These are phyloP conservation scores for Hemicentrotus pulcherrimus DNA, from an alignment of 35 echinoderm and acorn worm species.

Conservation along the genomic window DNA sequence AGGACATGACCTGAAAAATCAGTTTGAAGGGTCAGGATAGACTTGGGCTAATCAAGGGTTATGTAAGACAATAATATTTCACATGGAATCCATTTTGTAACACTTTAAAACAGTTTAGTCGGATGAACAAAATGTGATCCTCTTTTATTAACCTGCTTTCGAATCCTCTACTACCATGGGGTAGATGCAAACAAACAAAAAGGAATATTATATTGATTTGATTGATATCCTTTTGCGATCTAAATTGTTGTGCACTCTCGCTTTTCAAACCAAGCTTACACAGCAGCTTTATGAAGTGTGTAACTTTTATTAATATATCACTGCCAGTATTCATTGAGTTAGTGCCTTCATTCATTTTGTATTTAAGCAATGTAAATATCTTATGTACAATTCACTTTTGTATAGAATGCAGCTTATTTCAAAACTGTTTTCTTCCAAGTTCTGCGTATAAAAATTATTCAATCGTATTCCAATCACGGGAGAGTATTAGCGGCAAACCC, in stretches of 20 bases:
- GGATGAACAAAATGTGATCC: too few relatives aligned
- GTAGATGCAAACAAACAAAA: not conserved
- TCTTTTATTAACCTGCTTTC: too few relatives aligned
- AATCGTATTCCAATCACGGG: not conserved
- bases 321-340: not conserved
- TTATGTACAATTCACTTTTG: not conserved
- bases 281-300: not conserved
- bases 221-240: not conserved
- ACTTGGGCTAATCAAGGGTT: too few relatives aligned
- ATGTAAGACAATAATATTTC: too few relatives aligned
- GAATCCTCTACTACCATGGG: not conserved
- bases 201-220: too few relatives aligned
- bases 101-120: too few relatives aligned
- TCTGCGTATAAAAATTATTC: constrained; percentile 5
- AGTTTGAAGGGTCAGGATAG: too few relatives aligned
- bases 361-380: not conserved
- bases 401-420: not conserved
- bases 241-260: not conserved
- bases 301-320: not conserved
- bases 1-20: too few relatives aligned
- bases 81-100: too few relatives aligned
- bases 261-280: not conserved
- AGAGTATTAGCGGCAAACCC: not conserved
- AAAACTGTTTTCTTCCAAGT: not conserved
- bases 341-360: not conserved